phyloP scores from a whole-genome alignment of 2,113 vertebrate species.

The Mesocricetus auratus region DNA sequence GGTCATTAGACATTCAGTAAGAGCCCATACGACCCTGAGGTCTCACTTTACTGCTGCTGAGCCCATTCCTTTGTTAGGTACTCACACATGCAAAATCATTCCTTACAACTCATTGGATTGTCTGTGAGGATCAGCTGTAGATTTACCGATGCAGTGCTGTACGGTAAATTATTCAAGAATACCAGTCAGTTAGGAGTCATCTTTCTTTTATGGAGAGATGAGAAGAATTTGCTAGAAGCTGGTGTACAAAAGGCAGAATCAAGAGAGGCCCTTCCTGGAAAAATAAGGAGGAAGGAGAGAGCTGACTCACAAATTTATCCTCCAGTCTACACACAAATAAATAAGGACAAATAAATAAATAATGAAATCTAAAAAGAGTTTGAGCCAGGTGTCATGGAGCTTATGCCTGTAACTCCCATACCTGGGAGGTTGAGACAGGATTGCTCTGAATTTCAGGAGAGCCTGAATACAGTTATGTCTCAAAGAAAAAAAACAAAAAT shows the following conservation, averaged over 20 bases:
- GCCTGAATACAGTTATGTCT: not conserved
- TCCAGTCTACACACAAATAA: not conserved
- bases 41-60: not conserved
- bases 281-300: not conserved
- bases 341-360: not conserved
- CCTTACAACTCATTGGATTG: not conserved
- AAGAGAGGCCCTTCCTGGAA: not conserved
- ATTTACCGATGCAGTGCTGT: not conserved
- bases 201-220: not conserved
- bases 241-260: not conserved
- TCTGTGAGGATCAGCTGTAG: slow-evolving; percentile 2
- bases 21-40: not conserved
- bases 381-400: not conserved
- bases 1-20: not conserved
- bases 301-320: not conserved
- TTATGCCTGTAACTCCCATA: not conserved
- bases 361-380: not conserved
- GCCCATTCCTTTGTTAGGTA: not conserved
- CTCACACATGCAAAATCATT: not conserved
- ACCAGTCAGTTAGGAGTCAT: not conserved
- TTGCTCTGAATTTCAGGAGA: not conserved
- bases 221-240: not conserved
- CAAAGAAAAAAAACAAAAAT: not conserved
- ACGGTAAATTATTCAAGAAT: not conserved
- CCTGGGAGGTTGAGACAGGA: no score